Evolutionary conservation across 2,888 invertebrate genomes (phyloP).

Genomic region (Drosophila atripex): DNA sequence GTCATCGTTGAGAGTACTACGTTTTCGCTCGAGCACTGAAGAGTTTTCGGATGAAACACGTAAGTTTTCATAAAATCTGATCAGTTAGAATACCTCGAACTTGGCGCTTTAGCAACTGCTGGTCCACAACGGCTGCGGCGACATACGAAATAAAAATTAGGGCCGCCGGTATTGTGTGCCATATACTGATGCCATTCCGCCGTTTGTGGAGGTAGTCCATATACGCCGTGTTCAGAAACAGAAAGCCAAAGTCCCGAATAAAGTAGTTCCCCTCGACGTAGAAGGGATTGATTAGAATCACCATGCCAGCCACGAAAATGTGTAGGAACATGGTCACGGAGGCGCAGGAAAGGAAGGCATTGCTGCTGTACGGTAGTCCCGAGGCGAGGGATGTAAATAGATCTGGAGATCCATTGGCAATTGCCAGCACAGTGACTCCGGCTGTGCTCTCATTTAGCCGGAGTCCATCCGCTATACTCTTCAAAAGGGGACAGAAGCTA

Average conservation of each 20-base stretch:
- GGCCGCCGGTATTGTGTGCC: neutral
- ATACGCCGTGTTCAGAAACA: slow-evolving; percentile 27
- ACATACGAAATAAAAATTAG: slow-evolving; percentile 26
- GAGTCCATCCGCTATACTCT: slow-evolving; percentile 84
- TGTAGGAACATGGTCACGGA: slow-evolving; percentile 87
- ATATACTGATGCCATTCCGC: neutral
- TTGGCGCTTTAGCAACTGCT: slow-evolving; percentile 12
- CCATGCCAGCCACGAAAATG: slow-evolving; percentile 86
- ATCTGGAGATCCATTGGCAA: slow-evolving; percentile 89
- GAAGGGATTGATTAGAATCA: slow-evolving; percentile 86
- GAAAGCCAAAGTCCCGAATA: slow-evolving; percentile 58
- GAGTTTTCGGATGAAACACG: neutral
- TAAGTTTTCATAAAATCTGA: neutral
- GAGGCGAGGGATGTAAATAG: slow-evolving; percentile 86
- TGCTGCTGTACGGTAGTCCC: slow-evolving; percentile 77
- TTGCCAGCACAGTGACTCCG: slow-evolving; percentile 89
- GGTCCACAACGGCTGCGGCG: slow-evolving; percentile 25
- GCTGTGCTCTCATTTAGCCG: slow-evolving; percentile 85
- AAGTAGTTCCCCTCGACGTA: slow-evolving; percentile 57
- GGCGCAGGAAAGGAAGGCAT: slow-evolving; percentile 83
- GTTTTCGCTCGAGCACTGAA: neutral
- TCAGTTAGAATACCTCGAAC: neutral
- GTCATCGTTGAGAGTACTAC: neutral
- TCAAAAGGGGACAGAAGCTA: slow-evolving; percentile 84
- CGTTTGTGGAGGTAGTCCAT: slow-evolving; percentile 31